These are phyloP conservation scores for Gobio occitaniae DNA, from an alignment of 2,797 vertebrate species.

Conservation along the genomic window DNA sequence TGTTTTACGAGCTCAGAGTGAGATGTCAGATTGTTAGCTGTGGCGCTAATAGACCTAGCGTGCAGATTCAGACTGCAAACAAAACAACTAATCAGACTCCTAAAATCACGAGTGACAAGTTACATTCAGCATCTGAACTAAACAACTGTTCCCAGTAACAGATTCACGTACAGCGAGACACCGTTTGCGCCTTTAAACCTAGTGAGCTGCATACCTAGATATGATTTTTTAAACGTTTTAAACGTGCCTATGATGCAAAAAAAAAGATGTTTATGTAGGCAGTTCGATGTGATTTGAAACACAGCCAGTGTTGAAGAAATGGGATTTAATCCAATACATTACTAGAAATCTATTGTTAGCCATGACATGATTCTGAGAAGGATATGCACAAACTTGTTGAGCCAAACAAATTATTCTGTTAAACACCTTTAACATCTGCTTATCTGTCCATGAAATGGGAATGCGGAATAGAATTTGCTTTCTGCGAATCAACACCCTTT, in stretches of 20 bases:
- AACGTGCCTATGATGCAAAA: background rate
- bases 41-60: constrained; percentile 45
- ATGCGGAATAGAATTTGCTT: background rate
- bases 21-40: constrained; percentile 44
- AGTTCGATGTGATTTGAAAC: constrained; percentile 49
- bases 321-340: constrained; percentile 43
- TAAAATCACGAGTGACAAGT: background rate
- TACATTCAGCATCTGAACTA: background rate
- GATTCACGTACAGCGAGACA: background rate
- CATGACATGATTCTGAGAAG: background rate
- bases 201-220: no score
- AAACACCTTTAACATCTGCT: background rate
- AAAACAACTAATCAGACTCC: constrained; percentile 3
- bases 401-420: background rate
- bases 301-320: constrained; percentile 1
- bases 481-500: background rate
- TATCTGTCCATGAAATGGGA: background rate
- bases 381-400: constrained; percentile 46
- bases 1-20: constrained; percentile 51
- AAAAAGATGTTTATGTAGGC: constrained; percentile 37
- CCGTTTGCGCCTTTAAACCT: background rate
- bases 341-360: constrained; percentile 34
- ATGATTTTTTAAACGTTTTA: background rate
- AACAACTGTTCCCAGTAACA: background rate
- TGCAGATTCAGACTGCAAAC: constrained; percentile 37